These are phyloP conservation scores for Eustalomyia histrio DNA, from an alignment of 2,888 invertebrate genomes.

Conservation along the genomic window DNA sequence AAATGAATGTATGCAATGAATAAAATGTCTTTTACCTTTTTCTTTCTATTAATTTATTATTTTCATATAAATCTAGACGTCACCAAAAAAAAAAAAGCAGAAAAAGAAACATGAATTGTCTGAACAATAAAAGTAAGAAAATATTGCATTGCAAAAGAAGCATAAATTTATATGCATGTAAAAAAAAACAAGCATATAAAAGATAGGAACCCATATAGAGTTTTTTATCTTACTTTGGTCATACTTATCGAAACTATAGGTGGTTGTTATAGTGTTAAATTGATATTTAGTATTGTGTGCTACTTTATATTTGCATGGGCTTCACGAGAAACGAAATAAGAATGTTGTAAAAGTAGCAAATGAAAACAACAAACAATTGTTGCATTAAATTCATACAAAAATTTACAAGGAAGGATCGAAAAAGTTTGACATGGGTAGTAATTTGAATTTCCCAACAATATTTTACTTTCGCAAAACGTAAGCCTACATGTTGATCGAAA, in stretches of 20 bases:
- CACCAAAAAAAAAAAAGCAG: constrained; percentile 2
- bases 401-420: too few species aligned
- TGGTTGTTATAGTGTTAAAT: neutral
- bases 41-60: constrained; percentile 48
- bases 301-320: neutral
- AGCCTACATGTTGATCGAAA: too few species aligned
- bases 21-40: constrained; percentile 29
- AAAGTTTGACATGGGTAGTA: too few species aligned
- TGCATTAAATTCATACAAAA: too few species aligned
- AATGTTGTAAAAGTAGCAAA: neutral
- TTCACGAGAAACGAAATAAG: neutral
- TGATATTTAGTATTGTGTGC: neutral
- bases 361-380: too few species aligned
- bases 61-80: constrained; percentile 41
- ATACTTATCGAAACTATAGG: neutral
- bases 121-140: neutral
- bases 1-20: constrained; percentile 8
- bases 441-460: too few species aligned
- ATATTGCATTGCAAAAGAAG: neutral
- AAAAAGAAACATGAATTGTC: constrained; percentile 12
- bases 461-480: too few species aligned
- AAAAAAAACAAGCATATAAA: neutral
- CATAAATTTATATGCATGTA: neutral
- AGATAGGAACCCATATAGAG: neutral
- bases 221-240: neutral